Base-by-base conservation (phyloP, 2,888 invertebrate species). In the Allophyes oxyacanthae region DNA sequence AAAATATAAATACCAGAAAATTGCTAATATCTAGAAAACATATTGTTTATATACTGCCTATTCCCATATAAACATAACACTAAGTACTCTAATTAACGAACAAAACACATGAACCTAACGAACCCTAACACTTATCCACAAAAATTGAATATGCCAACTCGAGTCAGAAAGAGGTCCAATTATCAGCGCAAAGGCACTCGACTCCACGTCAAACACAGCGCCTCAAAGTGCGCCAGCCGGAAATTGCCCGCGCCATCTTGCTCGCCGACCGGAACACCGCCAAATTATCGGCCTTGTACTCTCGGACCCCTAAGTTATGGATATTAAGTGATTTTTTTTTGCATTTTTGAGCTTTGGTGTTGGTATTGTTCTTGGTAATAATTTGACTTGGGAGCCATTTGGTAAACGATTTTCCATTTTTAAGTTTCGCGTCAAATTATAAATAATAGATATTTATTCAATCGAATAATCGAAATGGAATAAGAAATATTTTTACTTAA, bases 211-310 rank as follows among this genome's bases (percentile, higher is more conserved):
- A 88, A 78, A 83, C 80, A 84, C 89, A 89, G 77, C 68, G 77
- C 52, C 62, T 73, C 72, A 71, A 80, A 83, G 84, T 77, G 79
- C 72, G 72, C 72, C 34, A 33, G 68, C 66, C 79, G 87, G 89
- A 89, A 89, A 89, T 89, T 88, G 85, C 86, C 73, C 74, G 73
- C 83, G 83, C 85, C 85, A 82, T 82, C 83, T 83, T 81, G 78
- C 48, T 63, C 81, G 79, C 83, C 83, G 80, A 77, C 87, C 88
- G 87, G 86, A 86, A 84, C 79, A 77, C 76, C 52, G 68, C 81
- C 82, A 82, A 86, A 87, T 87, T 85, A 84, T 83, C 44, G 34
- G 60, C 64, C 65, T 30, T 65, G 63, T 61, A 42, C 26, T 28
- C 14, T 40, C 30, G 43, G 57, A 55, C 56, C 54, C 49, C 37